These are phyloP conservation scores for Aix galericulata DNA, from an alignment of 2,113 vertebrate genomes.

Conservation along the genomic window DNA sequence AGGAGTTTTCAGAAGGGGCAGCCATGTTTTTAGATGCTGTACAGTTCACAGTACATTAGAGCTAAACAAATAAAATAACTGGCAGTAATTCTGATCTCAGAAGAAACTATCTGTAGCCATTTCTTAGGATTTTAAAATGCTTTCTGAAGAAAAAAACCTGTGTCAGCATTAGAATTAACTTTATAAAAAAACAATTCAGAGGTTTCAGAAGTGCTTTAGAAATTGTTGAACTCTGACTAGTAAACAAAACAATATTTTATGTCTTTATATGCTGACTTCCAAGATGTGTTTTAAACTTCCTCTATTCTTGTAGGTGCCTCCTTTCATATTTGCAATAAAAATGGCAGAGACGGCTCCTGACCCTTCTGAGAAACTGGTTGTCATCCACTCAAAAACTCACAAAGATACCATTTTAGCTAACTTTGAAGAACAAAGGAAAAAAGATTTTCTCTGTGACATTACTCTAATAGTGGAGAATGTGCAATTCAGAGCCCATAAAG, in stretches of 20 bases:
- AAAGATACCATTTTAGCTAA: slow-evolving; percentile 85
- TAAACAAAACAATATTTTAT: neutral
- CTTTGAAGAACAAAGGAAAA: slow-evolving; percentile 87
- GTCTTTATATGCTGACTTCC: neutral
- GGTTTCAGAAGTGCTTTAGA: neutral
- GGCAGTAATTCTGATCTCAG: neutral
- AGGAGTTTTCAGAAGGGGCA: neutral
- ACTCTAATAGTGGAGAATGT: slow-evolving; percentile 91
- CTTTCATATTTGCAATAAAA: slow-evolving; percentile 8
- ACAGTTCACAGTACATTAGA: neutral
- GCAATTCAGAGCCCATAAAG: slow-evolving; percentile 93
- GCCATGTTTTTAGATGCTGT: neutral
- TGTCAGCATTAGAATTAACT: neutral
- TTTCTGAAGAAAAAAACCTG: neutral
- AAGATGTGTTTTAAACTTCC: neutral
- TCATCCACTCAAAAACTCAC: slow-evolving; percentile 85
- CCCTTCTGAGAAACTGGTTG: slow-evolving; percentile 66
- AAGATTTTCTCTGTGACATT: slow-evolving; percentile 91
- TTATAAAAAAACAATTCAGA: neutral
- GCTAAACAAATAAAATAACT: neutral
- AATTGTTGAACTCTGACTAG: neutral
- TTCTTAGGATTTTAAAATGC: neutral
- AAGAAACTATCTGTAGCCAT: neutral
- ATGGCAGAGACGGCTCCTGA: slow-evolving; percentile 77
- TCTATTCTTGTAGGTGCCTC: slow-evolving; percentile 52